These are phyloP conservation scores for Mellivora capensis DNA, from an alignment of 2,113 vertebrate genomes.

Conservation along the genomic window DNA sequence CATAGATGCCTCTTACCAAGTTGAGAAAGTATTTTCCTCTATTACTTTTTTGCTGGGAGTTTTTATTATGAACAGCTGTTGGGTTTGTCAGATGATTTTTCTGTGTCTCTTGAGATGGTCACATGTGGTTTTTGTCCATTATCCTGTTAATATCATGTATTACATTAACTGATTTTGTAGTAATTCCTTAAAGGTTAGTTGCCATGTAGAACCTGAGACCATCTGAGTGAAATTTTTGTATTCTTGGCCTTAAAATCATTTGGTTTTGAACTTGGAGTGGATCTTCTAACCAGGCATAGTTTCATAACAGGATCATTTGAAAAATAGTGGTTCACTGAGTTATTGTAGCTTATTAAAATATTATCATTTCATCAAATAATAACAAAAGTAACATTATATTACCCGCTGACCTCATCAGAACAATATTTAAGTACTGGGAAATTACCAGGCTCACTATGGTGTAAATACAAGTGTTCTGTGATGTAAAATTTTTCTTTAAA, in stretches of 20 bases:
- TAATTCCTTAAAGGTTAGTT: slow-evolving; percentile 3
- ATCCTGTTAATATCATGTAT: background rate
- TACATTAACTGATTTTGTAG: background rate
- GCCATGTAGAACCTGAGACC: background rate
- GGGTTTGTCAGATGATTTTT: slow-evolving; percentile 3
- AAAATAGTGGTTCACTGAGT: background rate
- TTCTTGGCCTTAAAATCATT: background rate
- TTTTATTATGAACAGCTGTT: background rate
- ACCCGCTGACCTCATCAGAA: background rate
- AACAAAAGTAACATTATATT: background rate
- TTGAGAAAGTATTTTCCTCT: background rate
- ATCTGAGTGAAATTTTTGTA: background rate
- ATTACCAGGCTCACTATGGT: background rate
- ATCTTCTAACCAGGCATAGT: background rate
- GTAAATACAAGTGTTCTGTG: background rate
- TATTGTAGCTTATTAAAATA: background rate
- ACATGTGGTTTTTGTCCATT: background rate
- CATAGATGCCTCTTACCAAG: background rate
- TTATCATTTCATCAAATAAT: background rate
- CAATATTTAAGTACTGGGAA: background rate
- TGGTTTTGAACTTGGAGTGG: background rate
- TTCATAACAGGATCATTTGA: background rate
- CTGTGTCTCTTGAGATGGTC: background rate
- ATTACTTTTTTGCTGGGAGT: background rate
- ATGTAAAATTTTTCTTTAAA: background rate